A percentile compares a stretch with the other conserved stretches of the same genome.
Conservation (phyloP, 2,113 vertebrate genomes). For the Vulpes ferrilata region DNA sequence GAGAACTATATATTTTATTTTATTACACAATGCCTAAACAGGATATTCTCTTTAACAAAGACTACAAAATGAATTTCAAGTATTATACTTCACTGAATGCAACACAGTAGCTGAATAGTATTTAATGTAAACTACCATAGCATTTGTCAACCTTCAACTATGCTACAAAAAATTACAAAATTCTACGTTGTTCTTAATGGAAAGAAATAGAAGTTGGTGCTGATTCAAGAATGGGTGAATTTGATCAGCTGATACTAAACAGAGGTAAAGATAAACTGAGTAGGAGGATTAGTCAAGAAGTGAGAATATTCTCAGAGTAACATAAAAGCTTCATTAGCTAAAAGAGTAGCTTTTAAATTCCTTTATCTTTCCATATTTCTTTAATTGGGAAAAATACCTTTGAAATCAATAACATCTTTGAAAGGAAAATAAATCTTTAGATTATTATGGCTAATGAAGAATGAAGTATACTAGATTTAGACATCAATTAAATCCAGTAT, state of each 20-base stretch:
- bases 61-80: slow-evolving; percentile 5
- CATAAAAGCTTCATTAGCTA: neutral
- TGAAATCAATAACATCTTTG: slow-evolving; percentile 1
- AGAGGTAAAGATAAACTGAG: neutral
- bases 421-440: slow-evolving; percentile 44
- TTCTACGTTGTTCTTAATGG: neutral
- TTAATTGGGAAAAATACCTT: slow-evolving; percentile 15
- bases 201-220: neutral
- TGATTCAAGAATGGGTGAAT: neutral
- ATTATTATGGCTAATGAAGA: neutral
- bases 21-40: neutral
- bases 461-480: neutral
- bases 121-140: neutral
- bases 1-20: neutral
- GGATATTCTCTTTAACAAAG: neutral
- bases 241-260: neutral
- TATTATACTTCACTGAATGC: neutral
- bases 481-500: neutral
- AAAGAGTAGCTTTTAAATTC: neutral
- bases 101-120: neutral
- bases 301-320: neutral
- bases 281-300: neutral
- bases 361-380: neutral
- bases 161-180: neutral
- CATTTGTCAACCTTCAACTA: neutral